A percentile compares a stretch with the other conserved stretches of the same genome.
These are phyloP conservation scores for Pseudanteris insignis DNA, from an alignment of 2,888 invertebrate species.

Conservation along the genomic window DNA sequence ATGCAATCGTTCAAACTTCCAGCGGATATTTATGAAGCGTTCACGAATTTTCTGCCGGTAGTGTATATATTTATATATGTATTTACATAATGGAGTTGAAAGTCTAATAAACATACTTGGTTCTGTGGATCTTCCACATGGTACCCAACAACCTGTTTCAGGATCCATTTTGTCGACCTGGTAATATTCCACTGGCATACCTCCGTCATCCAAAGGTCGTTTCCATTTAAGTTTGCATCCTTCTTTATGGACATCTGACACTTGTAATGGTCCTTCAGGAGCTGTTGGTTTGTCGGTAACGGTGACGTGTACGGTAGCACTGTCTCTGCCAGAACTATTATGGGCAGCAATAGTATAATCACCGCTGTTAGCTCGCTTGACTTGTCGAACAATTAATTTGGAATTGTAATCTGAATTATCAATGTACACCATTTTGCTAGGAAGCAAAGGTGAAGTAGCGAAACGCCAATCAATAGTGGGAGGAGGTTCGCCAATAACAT, in stretches of 20 bases:
- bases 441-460: constrained; percentile 75
- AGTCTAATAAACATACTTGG: constrained; percentile 89
- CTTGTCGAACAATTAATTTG: constrained; percentile 78
- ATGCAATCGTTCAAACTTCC: constrained; percentile 82
- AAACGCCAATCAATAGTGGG: constrained; percentile 94
- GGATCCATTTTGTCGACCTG: constrained; percentile 92
- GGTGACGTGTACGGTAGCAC: constrained; percentile 83
- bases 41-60: no score
- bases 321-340: constrained; percentile 88
- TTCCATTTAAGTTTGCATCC: constrained; percentile 97
- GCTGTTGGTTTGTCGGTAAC: constrained; percentile 90
- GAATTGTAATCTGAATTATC: constrained; percentile 87
- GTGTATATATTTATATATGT: no score
- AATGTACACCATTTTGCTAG: constrained; percentile 72
- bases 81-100: constrained; percentile 87
- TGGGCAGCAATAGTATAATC: constrained; percentile 87
- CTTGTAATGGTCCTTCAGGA: constrained; percentile 91
- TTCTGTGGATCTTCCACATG: constrained; percentile 81
- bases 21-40: no score
- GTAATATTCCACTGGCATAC: constrained; percentile 91
- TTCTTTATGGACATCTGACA: constrained; percentile 93
- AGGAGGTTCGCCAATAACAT: constrained; percentile 95
- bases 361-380: constrained; percentile 82
- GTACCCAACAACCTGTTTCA: constrained; percentile 75
- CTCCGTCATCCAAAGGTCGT: constrained; percentile 94